These are phyloP conservation scores for Seriola quinqueradiata DNA, from an alignment of 2,113 vertebrate genomes.

Conservation along the genomic window DNA sequence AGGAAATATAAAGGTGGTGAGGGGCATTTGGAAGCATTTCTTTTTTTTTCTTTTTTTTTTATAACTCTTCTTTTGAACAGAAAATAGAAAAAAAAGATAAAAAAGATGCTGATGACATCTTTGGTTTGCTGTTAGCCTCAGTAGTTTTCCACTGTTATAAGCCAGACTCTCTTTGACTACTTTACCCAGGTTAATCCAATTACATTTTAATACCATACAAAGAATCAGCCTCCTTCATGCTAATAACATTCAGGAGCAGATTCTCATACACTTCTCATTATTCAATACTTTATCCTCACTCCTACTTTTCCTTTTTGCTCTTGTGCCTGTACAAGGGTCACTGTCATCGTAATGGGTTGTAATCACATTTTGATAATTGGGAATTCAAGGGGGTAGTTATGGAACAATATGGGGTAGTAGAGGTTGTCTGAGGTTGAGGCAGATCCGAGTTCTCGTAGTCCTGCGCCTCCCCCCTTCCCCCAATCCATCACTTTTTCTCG, in stretches of 20 bases:
- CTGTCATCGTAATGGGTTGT: constrained; percentile 63
- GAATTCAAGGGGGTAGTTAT: constrained; percentile 54
- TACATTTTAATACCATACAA: constrained; percentile 25
- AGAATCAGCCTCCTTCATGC: constrained; percentile 1
- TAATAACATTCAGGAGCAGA: constrained; percentile 32
- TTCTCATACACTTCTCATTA: constrained; percentile 55
- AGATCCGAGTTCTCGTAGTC: constrained; percentile 31
- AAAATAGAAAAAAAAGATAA: neutral
- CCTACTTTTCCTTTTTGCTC: constrained; percentile 18
- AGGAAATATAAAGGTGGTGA: constrained; percentile 13
- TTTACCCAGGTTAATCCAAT: constrained; percentile 47
- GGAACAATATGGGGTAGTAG: constrained; percentile 41
- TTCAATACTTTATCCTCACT: constrained; percentile 45
- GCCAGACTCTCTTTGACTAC: neutral
- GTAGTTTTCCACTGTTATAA: neutral
- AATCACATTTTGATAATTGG: constrained; percentile 71
- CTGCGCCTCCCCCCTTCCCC: neutral
- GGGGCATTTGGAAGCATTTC: neutral
- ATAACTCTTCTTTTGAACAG: constrained; percentile 11
- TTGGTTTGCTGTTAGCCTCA: neutral
- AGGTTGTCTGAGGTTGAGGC: constrained; percentile 34
- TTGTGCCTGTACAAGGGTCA: constrained; percentile 30
- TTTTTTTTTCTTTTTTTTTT: neutral
- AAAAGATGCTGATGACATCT: constrained; percentile 12
- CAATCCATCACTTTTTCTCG: constrained; percentile 35